phyloP scores from a whole-genome alignment of 2,888 invertebrate genomes.

The Graphium colonna region DNA sequence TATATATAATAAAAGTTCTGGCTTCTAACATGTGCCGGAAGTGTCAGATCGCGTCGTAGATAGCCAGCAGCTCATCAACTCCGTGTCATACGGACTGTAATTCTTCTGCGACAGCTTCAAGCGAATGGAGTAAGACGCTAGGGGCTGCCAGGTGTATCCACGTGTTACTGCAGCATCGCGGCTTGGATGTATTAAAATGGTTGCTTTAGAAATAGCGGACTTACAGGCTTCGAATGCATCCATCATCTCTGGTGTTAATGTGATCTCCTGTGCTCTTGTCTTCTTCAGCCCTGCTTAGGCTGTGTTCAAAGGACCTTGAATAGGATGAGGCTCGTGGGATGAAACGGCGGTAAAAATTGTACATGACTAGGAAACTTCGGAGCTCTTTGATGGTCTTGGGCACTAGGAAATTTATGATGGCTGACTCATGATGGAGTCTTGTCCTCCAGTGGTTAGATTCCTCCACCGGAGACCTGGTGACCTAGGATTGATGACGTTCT shows the following conservation, averaged over 20 bases:
- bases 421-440: slow-evolving; percentile 1
- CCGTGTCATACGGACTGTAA: background rate
- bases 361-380: slow-evolving; percentile 22
- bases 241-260: background rate
- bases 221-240: background rate
- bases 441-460: background rate
- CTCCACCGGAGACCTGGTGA: no score
- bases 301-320: no score
- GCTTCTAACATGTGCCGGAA: slow-evolving; percentile 37
- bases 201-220: background rate
- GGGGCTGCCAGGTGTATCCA: no score
- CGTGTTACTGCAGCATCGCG: background rate
- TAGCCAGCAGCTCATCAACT: background rate
- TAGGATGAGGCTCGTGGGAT: slow-evolving; percentile 16
- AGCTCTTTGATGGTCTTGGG: slow-evolving; percentile 33
- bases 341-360: slow-evolving; percentile 21
- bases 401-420: slow-evolving; percentile 13
- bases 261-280: background rate
- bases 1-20: slow-evolving; percentile 29
- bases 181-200: background rate
- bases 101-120: background rate
- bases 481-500: no score
- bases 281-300: background rate
- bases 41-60: background rate
- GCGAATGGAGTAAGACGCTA: background rate